Base-by-base conservation (phyloP, 2,113 vertebrate genomes). In the Chaenocephalus aceratus region DNA sequence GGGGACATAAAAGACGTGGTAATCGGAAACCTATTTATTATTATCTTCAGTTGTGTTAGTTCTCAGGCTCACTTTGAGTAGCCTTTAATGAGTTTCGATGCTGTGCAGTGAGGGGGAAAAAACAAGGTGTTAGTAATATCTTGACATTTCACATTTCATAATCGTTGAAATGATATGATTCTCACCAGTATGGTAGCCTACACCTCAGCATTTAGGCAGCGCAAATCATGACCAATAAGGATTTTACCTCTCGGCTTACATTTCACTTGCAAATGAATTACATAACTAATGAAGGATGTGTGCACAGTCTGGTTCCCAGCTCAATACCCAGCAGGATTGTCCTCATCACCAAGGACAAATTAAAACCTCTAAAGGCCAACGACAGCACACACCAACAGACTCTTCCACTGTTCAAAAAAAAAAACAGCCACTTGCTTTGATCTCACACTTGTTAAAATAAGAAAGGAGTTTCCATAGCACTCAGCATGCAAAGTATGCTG, bases 331-430 rank as follows among this genome's bases (percentile, higher is more conserved):
- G 61, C 68, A 76, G 67, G 63, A 76, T 57, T 45, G 18, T 75
- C 51, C 26, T 75, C 71, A 57, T 80, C 82, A 81, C 51, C 44
- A 64, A 77, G 81, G 85, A 66, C 70, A 56, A 59, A 64, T 11
- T 58, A 74, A 45, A 58, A 36, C 76, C 62, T 69, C 82, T 68
- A 56, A 65, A 30, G 75, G 53, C 73, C 45, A 59, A 61, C 36
- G 21, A 52, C 56, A 66, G 53, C 57, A 30, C 44, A 57, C 26
- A 53, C 34, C 56, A 59, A 77, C 44, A 49, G 4, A 30, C 34
- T 36, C 41, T 23, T 57, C 30, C 54, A 21, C 65, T 52, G 16
- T 16, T 74, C 21, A 26, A 1, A 62, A 74, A 30, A 30, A 30
- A 53, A 56, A 72, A 10, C 48, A 70, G 2, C 67, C 7, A 15